These are phyloP conservation scores for Molossus alvarezi DNA, from an alignment of 2,797 vertebrate genomes.

Conservation along the genomic window DNA sequence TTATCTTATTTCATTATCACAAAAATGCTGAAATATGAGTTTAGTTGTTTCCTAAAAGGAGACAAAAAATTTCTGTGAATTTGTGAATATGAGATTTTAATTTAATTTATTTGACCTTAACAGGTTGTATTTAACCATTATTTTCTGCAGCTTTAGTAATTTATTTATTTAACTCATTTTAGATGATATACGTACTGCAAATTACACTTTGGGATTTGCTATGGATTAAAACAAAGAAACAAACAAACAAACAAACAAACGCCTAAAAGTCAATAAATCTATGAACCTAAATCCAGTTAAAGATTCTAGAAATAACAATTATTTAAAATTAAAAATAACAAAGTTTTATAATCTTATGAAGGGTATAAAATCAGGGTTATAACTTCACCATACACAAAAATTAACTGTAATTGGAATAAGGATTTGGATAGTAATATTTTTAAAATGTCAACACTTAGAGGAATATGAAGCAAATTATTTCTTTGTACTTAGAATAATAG, in stretches of 20 bases:
- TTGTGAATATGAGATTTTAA: background rate
- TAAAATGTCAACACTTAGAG: background rate
- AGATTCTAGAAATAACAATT: background rate
- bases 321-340: background rate
- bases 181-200: background rate
- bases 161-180: constrained; percentile 24
- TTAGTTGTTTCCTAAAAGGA: background rate
- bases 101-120: constrained; percentile 10
- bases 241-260: too few relatives aligned
- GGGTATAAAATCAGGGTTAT: background rate
- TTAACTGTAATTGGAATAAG: background rate
- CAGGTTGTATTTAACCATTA: background rate
- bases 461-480: constrained; percentile 24
- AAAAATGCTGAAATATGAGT: constrained; percentile 25
- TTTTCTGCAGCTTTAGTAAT: background rate
- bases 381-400: constrained; percentile 19
- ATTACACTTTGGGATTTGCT: background rate
- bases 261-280: background rate
- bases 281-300: background rate
- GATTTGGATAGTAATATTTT: background rate
- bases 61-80: background rate
- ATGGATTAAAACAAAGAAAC: background rate
- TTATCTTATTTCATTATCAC: constrained; percentile 44
- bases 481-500: background rate
- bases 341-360: background rate